phyloP scores from a whole-genome alignment of 1,140 invertebrate species.

The Anastatus disparis region DNA sequence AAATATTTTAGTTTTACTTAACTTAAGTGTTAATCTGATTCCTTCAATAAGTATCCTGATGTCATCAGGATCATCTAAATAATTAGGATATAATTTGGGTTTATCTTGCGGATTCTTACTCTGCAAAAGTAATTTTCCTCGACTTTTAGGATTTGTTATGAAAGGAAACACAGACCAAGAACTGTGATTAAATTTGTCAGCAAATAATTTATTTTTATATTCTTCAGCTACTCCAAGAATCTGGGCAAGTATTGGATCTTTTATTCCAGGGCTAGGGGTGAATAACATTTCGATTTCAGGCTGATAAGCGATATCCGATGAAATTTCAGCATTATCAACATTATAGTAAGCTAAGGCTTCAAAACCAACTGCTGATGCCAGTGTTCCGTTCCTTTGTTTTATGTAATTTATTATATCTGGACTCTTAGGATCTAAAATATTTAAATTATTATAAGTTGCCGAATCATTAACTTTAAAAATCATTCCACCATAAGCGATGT shows the following conservation, averaged over 20 bases:
- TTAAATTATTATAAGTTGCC: too few relatives aligned
- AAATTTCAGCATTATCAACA: not conserved
- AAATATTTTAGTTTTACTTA: conserved; percentile 72
- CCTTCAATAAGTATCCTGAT: conserved; percentile 72
- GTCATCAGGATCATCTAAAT: conserved; percentile 75
- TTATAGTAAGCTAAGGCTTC: not conserved
- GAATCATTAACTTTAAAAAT: not conserved
- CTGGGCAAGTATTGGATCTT: conserved; percentile 61
- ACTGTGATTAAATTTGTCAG: conserved; percentile 62
- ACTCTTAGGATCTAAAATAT: not conserved
- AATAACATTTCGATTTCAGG: conserved; percentile 2
- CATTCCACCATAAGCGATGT: conserved; percentile 55
- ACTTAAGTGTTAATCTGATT: conserved; percentile 69
- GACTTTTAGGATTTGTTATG: conserved; percentile 79
- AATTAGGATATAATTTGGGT: conserved; percentile 86
- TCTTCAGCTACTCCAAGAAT: conserved; percentile 70
- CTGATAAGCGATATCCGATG: not conserved
- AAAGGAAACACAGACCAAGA: conserved; percentile 75
- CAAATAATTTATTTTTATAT: conserved; percentile 55
- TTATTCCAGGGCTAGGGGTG: not conserved
- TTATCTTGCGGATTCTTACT: conserved; percentile 76
- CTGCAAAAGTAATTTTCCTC: conserved; percentile 75
- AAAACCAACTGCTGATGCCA: conserved; percentile 34
- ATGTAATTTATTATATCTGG: not conserved
- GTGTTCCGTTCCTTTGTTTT: not conserved